Evolutionary conservation across 2,113 vertebrate species (phyloP), one percentile per base, ranked within the genome.

Genomic region (Psophia crepitans): DNA sequence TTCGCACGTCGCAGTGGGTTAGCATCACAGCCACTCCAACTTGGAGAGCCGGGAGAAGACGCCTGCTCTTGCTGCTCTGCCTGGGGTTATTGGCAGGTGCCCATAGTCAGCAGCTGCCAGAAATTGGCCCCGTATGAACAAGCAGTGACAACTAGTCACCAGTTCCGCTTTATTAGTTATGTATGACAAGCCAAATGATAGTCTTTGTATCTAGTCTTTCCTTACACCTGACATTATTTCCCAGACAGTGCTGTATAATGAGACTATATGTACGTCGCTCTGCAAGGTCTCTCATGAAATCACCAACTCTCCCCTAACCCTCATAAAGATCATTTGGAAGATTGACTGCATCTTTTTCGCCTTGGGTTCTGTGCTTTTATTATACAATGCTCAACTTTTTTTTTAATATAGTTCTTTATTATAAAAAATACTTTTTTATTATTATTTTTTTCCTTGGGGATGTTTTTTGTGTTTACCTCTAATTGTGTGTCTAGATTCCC

Each of bases 291-390:
- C 77, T 63, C 8, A 14, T 75, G 87, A 87, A 96, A 96, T 57
- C 76, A 63, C n/a, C 75, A 84, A n/a, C 44, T 49, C 89, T 79
- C 78, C 89, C 91, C 63, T 48, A 88, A 84, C 44, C 37, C 61
- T 90, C 87, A 77, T 80, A 93, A 93, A 89, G 75, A 73, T 83
- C 3, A 1, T 95, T 82, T 91, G 48, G 61, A 92, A 94, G 96
- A 95, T 49, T 92, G 89, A 90, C 95, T 89, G 73, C 23, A 64
- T 82, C 56, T 39, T 94, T 89, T 92, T 96, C 91, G 96, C 90
- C 96, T 95, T 95, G 87, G 96, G 96, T 95, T 96, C 87, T 95
- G 11, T 85, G 64, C 28, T 87, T 97, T 95, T 90, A 96, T 97
- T 96, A 95, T 96, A 94, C 11, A 65, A 41, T 65, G n/a, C 23